These are phyloP conservation scores for Crotalus adamanteus DNA, from an alignment of 2,797 vertebrate genomes.

Conservation along the genomic window DNA sequence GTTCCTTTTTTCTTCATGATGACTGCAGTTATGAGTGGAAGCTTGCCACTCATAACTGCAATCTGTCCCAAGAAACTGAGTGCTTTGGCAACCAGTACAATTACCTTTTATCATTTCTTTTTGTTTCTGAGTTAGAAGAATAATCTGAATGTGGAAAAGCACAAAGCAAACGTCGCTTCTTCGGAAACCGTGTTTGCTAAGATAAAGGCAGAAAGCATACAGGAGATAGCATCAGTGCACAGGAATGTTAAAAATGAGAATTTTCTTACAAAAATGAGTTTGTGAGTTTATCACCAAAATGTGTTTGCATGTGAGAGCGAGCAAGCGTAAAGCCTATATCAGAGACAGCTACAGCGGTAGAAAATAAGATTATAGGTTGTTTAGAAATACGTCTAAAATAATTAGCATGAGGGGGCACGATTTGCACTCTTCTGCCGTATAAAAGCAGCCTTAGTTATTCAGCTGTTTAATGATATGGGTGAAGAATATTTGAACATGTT, in stretches of 20 bases:
- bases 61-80: neutral
- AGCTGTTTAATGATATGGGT: neutral
- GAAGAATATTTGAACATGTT: neutral
- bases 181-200: neutral
- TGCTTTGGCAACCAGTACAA: neutral
- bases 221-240: neutral
- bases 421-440: neutral
- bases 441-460: neutral
- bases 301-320: neutral
- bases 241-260: neutral
- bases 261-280: constrained; percentile 2
- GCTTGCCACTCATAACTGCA: too few relatives aligned
- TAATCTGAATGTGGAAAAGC: neutral
- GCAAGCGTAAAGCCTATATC: too few relatives aligned
- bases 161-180: neutral
- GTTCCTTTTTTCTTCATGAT: neutral
- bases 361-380: neutral
- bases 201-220: neutral
- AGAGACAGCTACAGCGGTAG: neutral
- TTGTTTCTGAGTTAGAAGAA: neutral
- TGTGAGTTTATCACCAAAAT: neutral
- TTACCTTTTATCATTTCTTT: constrained; percentile 20
- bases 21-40: neutral
- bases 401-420: neutral
- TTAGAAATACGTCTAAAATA: neutral